Evolutionary conservation across 2,797 vertebrate species (phyloP), one percentile per base, ranked within the genome.

Genomic region (Schizopygopsis malacanthus): DNA sequence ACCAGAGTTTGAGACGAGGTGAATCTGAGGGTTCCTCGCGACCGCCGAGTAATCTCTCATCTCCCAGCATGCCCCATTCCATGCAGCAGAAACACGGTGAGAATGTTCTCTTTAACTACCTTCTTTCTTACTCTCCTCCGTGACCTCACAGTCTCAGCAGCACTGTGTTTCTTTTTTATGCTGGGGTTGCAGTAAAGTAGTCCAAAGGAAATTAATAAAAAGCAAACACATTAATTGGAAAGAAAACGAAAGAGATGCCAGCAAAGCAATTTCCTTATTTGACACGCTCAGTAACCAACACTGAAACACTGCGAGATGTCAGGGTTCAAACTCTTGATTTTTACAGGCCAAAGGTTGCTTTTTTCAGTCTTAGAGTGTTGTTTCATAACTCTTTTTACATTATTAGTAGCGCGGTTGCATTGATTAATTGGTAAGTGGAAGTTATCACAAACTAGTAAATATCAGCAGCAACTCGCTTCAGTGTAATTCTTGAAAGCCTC

Each of bases 81-180:
- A 93, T 94, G 91, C 93, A 94, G 91, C 93, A 93, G 91, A 94
- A 93, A 92, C 93, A 93, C 93, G 95, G 94, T 95, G 91, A 95
- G 92, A 87, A 75, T 77, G 87, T 79, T 43, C 41, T 87, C 22
- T 65, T 59, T 54, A 80, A 41, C 61, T 63, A 73, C 37, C 71
- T 47, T 81, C 33, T 79, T 70, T 45, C 45, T 41, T 54, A 37
- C 5, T 33, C 39, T 78, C 25, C 80, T 75, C 52, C 28, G 18
- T 77, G 72, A 70, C 83, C 65, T 47, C 87, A 56, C 43, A 25
- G 11, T 59, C 47, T 10, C 73, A 50, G 63, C 54, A 41, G 37
- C 18, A 50, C 52, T 37, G 72, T 8, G 56, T 61, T 63, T 83
- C 18, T 18, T 79, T 52, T 75, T 28, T 81, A 78, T 75, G 71